Evolutionary conservation across 2,113 vertebrate genomes (phyloP).

Genomic region (Trogon melanurus): DNA sequence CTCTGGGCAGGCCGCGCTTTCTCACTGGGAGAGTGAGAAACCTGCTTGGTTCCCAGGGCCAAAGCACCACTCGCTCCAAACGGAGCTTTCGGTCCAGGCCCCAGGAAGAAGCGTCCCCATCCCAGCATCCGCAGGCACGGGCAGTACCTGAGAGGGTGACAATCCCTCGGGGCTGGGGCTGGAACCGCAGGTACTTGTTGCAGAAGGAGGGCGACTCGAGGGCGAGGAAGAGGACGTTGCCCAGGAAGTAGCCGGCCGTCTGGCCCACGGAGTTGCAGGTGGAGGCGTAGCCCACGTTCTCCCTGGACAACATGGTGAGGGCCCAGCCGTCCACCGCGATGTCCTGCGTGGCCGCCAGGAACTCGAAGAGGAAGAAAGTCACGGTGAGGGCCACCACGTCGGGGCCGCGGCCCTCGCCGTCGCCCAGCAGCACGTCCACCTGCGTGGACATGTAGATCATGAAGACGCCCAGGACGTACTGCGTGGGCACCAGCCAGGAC

Average conservation of each 20-base stretch:
- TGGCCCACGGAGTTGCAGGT: slow-evolving; percentile 98
- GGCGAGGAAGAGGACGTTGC: slow-evolving; percentile 96
- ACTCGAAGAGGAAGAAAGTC: slow-evolving; percentile 94
- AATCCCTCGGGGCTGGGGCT: slow-evolving; percentile 87
- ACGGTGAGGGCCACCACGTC: slow-evolving; percentile 86
- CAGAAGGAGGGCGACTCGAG: slow-evolving; percentile 96
- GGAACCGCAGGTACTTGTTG: slow-evolving; percentile 92
- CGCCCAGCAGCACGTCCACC: slow-evolving; percentile 85
- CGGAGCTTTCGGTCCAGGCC: neutral
- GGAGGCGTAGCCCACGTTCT: slow-evolving; percentile 97
- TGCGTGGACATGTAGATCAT: slow-evolving; percentile 91
- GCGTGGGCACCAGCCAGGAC: slow-evolving; percentile 96
- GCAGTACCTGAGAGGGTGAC: slow-evolving; percentile 93
- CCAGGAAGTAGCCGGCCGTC: slow-evolving; percentile 96
- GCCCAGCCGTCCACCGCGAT: slow-evolving; percentile 98
- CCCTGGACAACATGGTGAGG: slow-evolving; percentile 93
- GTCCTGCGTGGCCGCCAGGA: slow-evolving; percentile 98
- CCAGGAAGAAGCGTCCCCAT: neutral
- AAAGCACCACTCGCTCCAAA: rapidly evolving
- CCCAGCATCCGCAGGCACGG: rapidly evolving
- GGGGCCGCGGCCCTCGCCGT: slow-evolving; percentile 75
- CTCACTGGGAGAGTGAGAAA: neutral
- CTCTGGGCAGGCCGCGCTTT: neutral
- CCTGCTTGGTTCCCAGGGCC: rapidly evolving
- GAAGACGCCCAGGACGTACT: slow-evolving; percentile 93